Base-by-base conservation (phyloP, 2,113 vertebrate genomes). In the Oryzias celebensis region DNA sequence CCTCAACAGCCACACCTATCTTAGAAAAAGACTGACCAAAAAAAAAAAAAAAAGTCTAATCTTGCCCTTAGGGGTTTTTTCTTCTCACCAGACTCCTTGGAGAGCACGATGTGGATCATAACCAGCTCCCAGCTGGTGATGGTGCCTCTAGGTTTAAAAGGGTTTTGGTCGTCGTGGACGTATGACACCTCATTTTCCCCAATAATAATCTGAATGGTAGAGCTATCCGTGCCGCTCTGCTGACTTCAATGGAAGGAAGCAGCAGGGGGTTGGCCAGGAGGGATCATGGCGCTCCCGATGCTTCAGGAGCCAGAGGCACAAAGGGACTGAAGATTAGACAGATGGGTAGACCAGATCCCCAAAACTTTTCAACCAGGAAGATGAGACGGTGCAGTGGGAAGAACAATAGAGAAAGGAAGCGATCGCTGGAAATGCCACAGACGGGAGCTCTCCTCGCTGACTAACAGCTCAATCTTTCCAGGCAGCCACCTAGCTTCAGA, bases 401-500 rank as follows among this genome's bases (percentile, higher is more conserved):
- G 46, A 31, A 62, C 57, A 64, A 41, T 20, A 28, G 31, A 52
- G 36, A 50, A 50, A 42, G 65, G 61, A 73, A 64, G 3, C 49
- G 15, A 58, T 58, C 47, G 49, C 53, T 49, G n/a, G 17, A 60
- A 71, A 76, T 62, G 45, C 36, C 48, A 49, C 14, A 58, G 59
- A 77, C 42, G 14, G 65, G 51, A 65, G 49, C 48, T 69, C 42
- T 71, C 44, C 59, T 69, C 62, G n/a, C 22, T 60, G 68, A 84
- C 79, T 65, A 79, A 78, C 74, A 71, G 75, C 77, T 80, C 65
- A 80, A 73, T 89, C 80, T 85, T 68, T 71, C 65, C 73, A 67
- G 62, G 79, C 69, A 75, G 68, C 66, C 42, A 84, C 85, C 85
- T 78, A 65, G 73, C 80, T 68, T 3, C 77, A 85, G 88, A 90